These are phyloP conservation scores for Cheilosia grossa DNA, from an alignment of 2,888 invertebrate genomes.

Conservation along the genomic window DNA sequence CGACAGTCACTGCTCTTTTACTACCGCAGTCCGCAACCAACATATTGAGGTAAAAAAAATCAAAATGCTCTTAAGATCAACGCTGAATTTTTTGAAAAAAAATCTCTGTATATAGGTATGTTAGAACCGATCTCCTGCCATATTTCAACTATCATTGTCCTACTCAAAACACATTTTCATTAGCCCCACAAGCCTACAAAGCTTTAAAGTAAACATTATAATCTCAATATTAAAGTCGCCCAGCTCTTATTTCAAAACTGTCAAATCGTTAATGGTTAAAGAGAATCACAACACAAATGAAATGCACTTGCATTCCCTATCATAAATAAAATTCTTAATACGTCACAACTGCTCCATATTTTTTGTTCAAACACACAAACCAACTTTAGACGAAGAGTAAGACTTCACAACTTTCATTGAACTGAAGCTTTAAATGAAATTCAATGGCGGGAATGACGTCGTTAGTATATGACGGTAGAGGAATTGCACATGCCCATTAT, in stretches of 20 bases:
- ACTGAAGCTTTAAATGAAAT: conserved; percentile 68
- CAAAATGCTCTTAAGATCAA: too few species aligned
- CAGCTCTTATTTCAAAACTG: conserved; percentile 17
- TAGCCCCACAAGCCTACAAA: too few species aligned
- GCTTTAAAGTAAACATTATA: background rate
- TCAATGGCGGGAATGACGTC: conserved; percentile 72
- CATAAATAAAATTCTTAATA: conserved; percentile 28
- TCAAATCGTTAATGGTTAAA: conserved; percentile 32
- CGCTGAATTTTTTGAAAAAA: too few species aligned
- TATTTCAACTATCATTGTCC: too few species aligned
- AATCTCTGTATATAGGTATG: too few species aligned
- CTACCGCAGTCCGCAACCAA: too few species aligned
- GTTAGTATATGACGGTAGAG: conserved; percentile 13
- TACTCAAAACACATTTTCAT: too few species aligned
- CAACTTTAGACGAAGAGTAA: conserved; percentile 19
- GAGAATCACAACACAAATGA: conserved; percentile 33
- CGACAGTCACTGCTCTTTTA: too few species aligned
- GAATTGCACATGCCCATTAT: conserved; percentile 59
- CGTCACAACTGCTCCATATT: conserved; percentile 71
- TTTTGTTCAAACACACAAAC: conserved; percentile 40
- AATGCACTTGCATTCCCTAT: conserved; percentile 35
- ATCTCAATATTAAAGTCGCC: background rate
- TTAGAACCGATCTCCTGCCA: too few species aligned
- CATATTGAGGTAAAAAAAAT: too few species aligned
- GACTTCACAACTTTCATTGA: conserved; percentile 67